A percentile compares a stretch with the other conserved stretches of the same genome.
These are phyloP conservation scores for Hipparchia semele DNA, from an alignment of 2,888 invertebrate genomes.

Conservation along the genomic window DNA sequence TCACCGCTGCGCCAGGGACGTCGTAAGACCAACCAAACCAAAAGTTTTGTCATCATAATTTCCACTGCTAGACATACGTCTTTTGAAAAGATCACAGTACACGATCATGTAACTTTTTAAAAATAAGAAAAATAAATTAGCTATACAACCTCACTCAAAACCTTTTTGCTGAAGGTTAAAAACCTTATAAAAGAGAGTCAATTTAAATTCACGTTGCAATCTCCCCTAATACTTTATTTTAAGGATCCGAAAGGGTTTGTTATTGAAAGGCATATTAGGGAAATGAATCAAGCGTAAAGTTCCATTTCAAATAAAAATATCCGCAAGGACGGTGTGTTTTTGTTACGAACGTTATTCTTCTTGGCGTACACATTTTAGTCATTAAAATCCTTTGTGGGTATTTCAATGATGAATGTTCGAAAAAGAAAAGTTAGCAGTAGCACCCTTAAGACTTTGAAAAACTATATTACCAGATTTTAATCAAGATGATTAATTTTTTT, in stretches of 20 bases:
- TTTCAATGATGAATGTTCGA: not conserved
- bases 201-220: slow-evolving; percentile 48
- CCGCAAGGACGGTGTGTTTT: slow-evolving; percentile 47
- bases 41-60: too few relatives aligned
- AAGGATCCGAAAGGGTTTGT: slow-evolving; percentile 56
- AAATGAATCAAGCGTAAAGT: slow-evolving; percentile 58
- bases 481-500: too few relatives aligned
- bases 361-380: not conserved
- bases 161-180: slow-evolving; percentile 13
- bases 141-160: not conserved
- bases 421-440: too few relatives aligned
- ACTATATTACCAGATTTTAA: not conserved
- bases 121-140: too few relatives aligned
- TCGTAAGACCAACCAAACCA: too few relatives aligned
- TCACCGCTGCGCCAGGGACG: too few relatives aligned
- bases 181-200: slow-evolving; percentile 14
- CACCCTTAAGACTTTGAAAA: not conserved
- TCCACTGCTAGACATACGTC: too few relatives aligned
- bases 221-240: slow-evolving; percentile 61
- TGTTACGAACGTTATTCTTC: slow-evolving; percentile 22
- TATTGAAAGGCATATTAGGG: slow-evolving; percentile 63
- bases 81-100: too few relatives aligned
- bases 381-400: not conserved
- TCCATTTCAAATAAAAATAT: slow-evolving; percentile 56
- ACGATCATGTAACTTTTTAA: too few relatives aligned